Evolutionary conservation across 2,797 vertebrate species (phyloP).

Genomic region (Cossypha caffra): DNA sequence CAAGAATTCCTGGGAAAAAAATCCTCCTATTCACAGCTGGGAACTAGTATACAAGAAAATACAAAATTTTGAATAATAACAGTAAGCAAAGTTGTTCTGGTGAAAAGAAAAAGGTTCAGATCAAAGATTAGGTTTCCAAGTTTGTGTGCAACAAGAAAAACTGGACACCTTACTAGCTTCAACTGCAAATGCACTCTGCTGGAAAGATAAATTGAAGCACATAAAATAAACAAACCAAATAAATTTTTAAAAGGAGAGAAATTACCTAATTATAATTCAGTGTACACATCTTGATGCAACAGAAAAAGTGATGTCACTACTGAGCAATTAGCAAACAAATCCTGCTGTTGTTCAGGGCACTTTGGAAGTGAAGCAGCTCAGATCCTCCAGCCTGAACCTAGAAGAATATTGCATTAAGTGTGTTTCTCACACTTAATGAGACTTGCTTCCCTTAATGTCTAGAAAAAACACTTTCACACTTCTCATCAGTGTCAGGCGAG

Average conservation of each 20-base stretch:
- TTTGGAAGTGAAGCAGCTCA: neutral
- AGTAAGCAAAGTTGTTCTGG: neutral
- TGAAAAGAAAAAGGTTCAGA: neutral
- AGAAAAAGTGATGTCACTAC: neutral
- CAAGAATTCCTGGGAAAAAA: neutral
- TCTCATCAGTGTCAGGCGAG: neutral
- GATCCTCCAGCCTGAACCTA: neutral
- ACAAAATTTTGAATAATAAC: neutral
- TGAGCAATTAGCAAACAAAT: neutral
- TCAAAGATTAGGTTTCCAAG: neutral
- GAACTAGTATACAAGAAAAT: neutral
- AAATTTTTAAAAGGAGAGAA: neutral
- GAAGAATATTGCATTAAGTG: neutral
- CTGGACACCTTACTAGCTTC: neutral
- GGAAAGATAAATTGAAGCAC: neutral
- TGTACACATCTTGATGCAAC: neutral
- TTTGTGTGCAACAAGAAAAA: neutral
- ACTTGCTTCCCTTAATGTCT: neutral
- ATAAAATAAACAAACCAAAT: neutral
- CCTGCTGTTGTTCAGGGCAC: neutral
- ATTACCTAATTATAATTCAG: neutral
- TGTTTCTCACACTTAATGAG: neutral
- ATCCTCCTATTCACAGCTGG: neutral
- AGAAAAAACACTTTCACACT: neutral
- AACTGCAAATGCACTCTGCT: neutral